Percentiles rank a stretch among this genome's conserved stretches.
Evolutionary conservation across 2,113 vertebrate species (phyloP).

Genomic region (Dromiciops gliroides): DNA sequence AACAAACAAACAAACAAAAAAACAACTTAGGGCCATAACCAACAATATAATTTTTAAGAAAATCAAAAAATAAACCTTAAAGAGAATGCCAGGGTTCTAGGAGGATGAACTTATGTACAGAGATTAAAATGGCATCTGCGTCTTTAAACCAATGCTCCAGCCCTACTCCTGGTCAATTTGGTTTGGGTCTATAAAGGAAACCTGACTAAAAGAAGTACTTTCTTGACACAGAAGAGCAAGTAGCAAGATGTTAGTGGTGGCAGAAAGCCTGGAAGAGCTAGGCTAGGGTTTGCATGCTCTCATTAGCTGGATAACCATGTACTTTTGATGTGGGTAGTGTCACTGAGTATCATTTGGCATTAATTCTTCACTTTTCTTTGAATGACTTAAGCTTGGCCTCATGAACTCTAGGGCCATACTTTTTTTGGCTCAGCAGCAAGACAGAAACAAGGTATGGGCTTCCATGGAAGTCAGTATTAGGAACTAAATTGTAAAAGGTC

Average conservation of each 20-base stretch:
- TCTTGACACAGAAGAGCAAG: neutral
- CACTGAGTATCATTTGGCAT: neutral
- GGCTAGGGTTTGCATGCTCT: neutral
- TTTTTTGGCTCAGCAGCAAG: neutral
- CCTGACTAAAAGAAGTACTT: neutral
- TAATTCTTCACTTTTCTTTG: neutral
- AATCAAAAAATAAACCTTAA: neutral
- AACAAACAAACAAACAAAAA: too few species aligned
- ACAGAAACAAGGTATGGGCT: neutral
- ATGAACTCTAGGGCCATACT: neutral
- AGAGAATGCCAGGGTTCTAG: conserved; percentile 8
- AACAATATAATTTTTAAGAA: too few species aligned
- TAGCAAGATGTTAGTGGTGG: neutral
- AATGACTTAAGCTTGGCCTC: neutral
- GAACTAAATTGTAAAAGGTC: too few species aligned
- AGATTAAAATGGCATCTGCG: conserved; percentile 29
- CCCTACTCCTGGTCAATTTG: conserved; percentile 11
- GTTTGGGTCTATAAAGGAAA: conserved; percentile 21
- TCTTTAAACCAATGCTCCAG: conserved; percentile 14
- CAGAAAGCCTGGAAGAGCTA: neutral
- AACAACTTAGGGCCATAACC: too few species aligned
- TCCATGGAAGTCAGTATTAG: neutral
- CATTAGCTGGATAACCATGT: neutral
- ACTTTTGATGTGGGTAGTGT: neutral
- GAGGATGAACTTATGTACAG: too few species aligned